These are phyloP conservation scores for Pseudocheirus occidentalis DNA, from an alignment of 2,797 vertebrate genomes.

Conservation along the genomic window DNA sequence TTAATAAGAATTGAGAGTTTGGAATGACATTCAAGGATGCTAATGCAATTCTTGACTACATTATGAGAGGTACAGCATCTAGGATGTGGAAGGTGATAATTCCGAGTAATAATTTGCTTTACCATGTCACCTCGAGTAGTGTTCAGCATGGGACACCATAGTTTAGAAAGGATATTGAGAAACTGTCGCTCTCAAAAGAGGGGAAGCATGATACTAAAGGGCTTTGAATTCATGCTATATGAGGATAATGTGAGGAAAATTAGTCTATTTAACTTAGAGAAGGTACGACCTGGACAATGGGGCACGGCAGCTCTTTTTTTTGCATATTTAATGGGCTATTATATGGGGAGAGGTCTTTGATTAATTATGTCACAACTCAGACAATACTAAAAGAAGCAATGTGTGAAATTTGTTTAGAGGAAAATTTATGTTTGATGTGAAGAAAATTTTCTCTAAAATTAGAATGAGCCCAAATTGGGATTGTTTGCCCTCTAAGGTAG, in stretches of 20 bases:
- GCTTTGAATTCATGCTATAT: background rate
- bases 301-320: background rate
- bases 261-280: background rate
- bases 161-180: background rate
- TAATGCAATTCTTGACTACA: background rate
- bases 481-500: background rate
- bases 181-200: background rate
- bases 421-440: background rate
- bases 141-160: background rate
- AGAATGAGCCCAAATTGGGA: background rate
- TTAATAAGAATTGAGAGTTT: background rate
- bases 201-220: background rate
- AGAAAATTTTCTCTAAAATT: background rate
- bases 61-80: background rate
- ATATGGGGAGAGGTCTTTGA: background rate
- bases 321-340: background rate
- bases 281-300: background rate
- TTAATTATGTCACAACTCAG: background rate
- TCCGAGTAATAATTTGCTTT: background rate
- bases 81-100: background rate
- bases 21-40: background rate
- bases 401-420: background rate
- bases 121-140: background rate
- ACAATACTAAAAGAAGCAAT: background rate
- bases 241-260: background rate